These are phyloP conservation scores for Anoplopoma fimbria DNA, from an alignment of 2,113 vertebrate species.

Conservation along the genomic window DNA sequence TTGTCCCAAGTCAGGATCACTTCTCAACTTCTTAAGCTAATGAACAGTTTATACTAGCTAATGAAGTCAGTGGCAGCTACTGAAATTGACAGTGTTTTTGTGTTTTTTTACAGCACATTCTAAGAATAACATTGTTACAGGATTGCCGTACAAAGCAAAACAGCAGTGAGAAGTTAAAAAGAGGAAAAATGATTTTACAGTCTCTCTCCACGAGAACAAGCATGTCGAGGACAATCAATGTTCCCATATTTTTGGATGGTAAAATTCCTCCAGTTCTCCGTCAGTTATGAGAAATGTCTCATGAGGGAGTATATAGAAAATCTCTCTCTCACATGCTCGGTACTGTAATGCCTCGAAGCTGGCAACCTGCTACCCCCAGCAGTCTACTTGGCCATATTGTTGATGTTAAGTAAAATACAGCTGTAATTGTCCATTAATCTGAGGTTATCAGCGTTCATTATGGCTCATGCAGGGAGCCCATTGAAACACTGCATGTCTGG, in stretches of 20 bases:
- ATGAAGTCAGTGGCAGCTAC: conserved; percentile 68
- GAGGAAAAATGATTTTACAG: conserved; percentile 41
- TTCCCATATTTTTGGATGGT: conserved; percentile 51
- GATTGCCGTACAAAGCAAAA: background rate
- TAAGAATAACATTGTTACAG: conserved; percentile 54
- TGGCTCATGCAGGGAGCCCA: conserved; percentile 41
- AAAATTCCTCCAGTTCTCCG: conserved; percentile 35
- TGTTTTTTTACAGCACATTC: conserved; percentile 58
- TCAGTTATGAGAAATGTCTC: conserved; percentile 34
- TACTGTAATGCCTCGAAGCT: background rate
- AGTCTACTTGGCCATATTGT: conserved; percentile 65
- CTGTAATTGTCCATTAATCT: conserved; percentile 81
- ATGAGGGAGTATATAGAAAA: conserved; percentile 6
- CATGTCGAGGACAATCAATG: conserved; percentile 58
- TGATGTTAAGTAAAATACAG: conserved; percentile 74
- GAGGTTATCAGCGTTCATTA: conserved; percentile 75
- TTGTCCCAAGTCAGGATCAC: conserved; percentile 75
- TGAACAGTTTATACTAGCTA: conserved; percentile 68
- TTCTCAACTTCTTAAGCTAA: conserved; percentile 72
- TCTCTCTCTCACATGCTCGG: conserved; percentile 33
- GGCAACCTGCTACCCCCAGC: conserved; percentile 39
- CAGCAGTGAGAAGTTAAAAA: conserved; percentile 9
- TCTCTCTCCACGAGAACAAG: conserved; percentile 32
- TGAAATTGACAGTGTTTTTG: conserved; percentile 62
- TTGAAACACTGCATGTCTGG: conserved; percentile 58